These are phyloP conservation scores for Sebastes diaconus DNA, from an alignment of 2,797 vertebrate species.

Conservation along the genomic window DNA sequence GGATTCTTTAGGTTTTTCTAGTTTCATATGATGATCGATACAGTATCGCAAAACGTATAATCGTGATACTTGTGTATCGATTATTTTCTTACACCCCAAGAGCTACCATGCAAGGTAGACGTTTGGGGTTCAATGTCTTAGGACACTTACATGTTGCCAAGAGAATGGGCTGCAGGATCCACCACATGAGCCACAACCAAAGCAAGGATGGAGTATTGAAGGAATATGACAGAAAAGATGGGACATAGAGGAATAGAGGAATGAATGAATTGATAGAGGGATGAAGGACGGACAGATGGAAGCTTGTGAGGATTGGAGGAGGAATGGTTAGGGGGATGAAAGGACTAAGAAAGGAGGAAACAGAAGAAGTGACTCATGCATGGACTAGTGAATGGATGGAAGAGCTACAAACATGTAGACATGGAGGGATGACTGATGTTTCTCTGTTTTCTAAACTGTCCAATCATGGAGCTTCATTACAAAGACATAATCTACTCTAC, in stretches of 20 bases:
- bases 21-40: too few relatives aligned
- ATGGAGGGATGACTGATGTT: neutral
- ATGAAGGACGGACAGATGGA: neutral
- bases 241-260: neutral
- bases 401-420: neutral
- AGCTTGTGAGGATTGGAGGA: too few relatives aligned
- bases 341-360: neutral
- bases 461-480: conserved; percentile 19
- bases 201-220: neutral
- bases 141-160: neutral
- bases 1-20: too few relatives aligned
- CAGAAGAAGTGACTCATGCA: neutral
- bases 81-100: too few relatives aligned
- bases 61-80: too few relatives aligned
- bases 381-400: neutral
- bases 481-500: conserved; percentile 25
- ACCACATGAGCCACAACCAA: neutral
- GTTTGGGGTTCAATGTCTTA: neutral
- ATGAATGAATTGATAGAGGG: neutral
- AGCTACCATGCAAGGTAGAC: neutral
- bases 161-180: neutral
- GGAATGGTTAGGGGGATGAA: neutral
- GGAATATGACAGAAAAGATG: neutral
- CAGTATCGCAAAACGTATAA: too few relatives aligned
- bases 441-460: conserved; percentile 3